These are phyloP conservation scores for Brachyptera putata DNA, from an alignment of 2,888 invertebrate species.

Conservation along the genomic window DNA sequence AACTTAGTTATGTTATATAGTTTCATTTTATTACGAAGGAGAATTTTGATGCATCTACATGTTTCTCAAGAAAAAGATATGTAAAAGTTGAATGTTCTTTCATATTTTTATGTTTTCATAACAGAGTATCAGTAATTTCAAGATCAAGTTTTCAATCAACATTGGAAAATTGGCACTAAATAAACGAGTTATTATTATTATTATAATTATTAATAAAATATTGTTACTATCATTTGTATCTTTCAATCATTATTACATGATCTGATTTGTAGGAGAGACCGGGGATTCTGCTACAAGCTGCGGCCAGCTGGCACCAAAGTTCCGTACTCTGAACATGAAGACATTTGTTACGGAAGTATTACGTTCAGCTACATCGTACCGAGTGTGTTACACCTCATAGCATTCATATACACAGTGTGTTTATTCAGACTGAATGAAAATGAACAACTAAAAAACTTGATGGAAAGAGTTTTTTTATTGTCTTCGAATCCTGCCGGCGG, in stretches of 20 bases:
- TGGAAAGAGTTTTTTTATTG: slow-evolving; percentile 75
- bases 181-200: too few species aligned
- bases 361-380: slow-evolving; percentile 71
- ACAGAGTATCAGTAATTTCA: neutral
- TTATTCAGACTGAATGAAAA: slow-evolving; percentile 72
- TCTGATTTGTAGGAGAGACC: slow-evolving; percentile 37
- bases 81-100: too few species aligned
- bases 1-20: too few species aligned
- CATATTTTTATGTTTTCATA: neutral
- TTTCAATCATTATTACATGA: too few species aligned
- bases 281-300: slow-evolving; percentile 38
- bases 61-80: too few species aligned
- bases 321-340: slow-evolving; percentile 45
- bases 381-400: slow-evolving; percentile 64
- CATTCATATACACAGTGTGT: slow-evolving; percentile 68
- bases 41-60: too few species aligned
- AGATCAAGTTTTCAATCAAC: too few species aligned
- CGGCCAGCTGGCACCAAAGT: slow-evolving; percentile 25
- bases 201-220: too few species aligned
- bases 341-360: slow-evolving; percentile 66
- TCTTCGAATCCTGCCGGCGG: slow-evolving; percentile 66
- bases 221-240: too few species aligned
- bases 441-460: slow-evolving; percentile 75
- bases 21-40: too few species aligned
- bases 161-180: too few species aligned